Evolutionary conservation across 2,888 invertebrate genomes (phyloP), one percentile per base, ranked within the genome.

Genomic region (Endomychus coccineus): DNA sequence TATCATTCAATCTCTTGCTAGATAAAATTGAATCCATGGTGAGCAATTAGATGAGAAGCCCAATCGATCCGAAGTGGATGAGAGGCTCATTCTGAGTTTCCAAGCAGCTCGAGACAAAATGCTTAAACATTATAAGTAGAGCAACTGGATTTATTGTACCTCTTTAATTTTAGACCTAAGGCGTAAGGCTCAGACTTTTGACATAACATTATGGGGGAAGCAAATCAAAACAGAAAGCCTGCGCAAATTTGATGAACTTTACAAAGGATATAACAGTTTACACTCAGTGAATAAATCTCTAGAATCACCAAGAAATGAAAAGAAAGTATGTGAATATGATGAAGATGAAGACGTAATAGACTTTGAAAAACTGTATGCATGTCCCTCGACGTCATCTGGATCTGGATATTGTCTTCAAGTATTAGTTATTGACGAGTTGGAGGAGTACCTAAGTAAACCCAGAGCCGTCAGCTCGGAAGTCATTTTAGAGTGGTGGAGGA

Each of bases 71-170:
- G 32, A 36, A 27, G 29, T 45, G 9, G 50, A 53, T 24, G 43
- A 43, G 33, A 35, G 27, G 15, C 31, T 52, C 3, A 34, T 53
- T 21, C 19, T 41, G n/a, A 44, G 33, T 17, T 43, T 43, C 31
- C 45, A 45, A 40, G 43, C 38, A 22, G 44, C 45, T 11, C 24
- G 47, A 19, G 43, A 46, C 29, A 50, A 50, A 44, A 43, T 53
- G 12, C 17, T 52, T 3, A 46, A 51, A 30, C 53, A 54, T 40
- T 52, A 50, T 30, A 23, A 25, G 11, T 44, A 44, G 30, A 45
- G 33, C 5, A 53, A 54, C 29, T 54, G 51, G 51, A 41, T 49
- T 24, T 53, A 52, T 27, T 51, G 49, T 32, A 34, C 44, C 4
- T 13, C 39, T 21, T 36, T 52, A 23, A 45, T 51, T 24, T 36